phyloP scores from a whole-genome alignment of 2,113 vertebrate genomes.

The Peromyscus maniculatus region DNA sequence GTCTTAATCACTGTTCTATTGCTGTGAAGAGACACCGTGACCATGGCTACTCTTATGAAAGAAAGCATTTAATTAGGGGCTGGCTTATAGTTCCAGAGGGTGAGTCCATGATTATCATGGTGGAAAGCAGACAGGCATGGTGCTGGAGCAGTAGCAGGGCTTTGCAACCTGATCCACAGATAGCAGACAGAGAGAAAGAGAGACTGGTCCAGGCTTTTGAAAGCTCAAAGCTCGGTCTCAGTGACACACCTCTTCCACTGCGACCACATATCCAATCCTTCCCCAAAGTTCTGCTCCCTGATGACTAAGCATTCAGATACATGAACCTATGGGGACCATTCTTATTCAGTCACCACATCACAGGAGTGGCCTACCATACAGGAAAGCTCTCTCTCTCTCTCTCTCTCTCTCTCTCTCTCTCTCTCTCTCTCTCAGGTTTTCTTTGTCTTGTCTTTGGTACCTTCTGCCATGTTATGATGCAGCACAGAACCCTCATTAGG shows the following conservation, averaged over 20 bases:
- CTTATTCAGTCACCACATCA: neutral
- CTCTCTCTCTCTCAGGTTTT: neutral
- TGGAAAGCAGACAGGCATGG: neutral
- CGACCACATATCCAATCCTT: neutral
- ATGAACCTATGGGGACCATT: neutral
- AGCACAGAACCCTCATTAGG: neutral
- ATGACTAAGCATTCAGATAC: neutral
- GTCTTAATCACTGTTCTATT: neutral
- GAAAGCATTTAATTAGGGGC: neutral
- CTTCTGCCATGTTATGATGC: neutral
- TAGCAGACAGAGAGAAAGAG: neutral
- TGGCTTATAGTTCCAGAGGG: neutral
- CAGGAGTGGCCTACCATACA: accelerated
- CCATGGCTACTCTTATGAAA: neutral
- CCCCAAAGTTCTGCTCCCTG: neutral
- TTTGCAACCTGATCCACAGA: neutral
- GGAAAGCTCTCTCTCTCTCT: neutral
- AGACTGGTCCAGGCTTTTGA: neutral
- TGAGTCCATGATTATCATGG: neutral
- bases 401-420: no score
- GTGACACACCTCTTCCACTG: neutral
- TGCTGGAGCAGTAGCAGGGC: neutral
- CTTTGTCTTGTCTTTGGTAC: neutral
- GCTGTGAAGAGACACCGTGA: neutral
- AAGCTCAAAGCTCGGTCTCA: neutral